Base-by-base conservation (phyloP, 35 echinoderm and acorn worm species). In the Diadema setosum region DNA sequence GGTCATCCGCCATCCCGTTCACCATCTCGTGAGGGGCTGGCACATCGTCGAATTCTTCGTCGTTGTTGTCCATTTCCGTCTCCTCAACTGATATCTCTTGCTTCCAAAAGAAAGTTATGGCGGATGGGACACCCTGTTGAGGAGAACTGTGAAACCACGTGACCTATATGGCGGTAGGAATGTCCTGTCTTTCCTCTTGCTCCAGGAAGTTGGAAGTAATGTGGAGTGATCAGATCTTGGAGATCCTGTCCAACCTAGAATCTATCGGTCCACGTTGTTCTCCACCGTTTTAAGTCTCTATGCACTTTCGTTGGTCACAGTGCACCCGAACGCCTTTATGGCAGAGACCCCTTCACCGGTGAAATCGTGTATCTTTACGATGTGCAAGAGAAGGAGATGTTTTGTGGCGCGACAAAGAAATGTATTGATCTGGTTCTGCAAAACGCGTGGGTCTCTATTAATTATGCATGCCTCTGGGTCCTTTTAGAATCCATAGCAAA, bases 21-120 rank as follows among this genome's bases (percentile, higher is more conserved):
- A 78, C 15, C 73, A 78, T 78, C 73, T 78, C 73, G 21, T 78
- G 73, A 42, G 73, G 73, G 16, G 73, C 73, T 78, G 37, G 37
- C 24, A 26, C 40, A 20, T 44, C 73, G 14, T 78, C 73, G 37
- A 78, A 15, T 7, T 78, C 73, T 6, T 78, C 73, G 7, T 78
- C n/a, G n/a, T n/a, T n/a, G n/a, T n/a, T n/a, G n/a, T n/a, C n/a
- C n/a, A n/a, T n/a, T n/a, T n/a, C n/a, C n/a, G n/a, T n/a, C n/a
- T n/a, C n/a, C n/a, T n/a, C n/a, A n/a, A n/a, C n/a, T n/a, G n/a
- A n/a, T n/a, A n/a, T n/a, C n/a, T n/a, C n/a, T n/a, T n/a, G n/a
- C n/a, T n/a, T n/a, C n/a, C n/a, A n/a, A n/a, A n/a, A n/a, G n/a
- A n/a, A n/a, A n/a, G n/a, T n/a, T n/a, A n/a, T n/a, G n/a, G n/a